These are phyloP conservation scores for Tadarida brasiliensis DNA, from an alignment of 2,797 vertebrate genomes.

Conservation along the genomic window DNA sequence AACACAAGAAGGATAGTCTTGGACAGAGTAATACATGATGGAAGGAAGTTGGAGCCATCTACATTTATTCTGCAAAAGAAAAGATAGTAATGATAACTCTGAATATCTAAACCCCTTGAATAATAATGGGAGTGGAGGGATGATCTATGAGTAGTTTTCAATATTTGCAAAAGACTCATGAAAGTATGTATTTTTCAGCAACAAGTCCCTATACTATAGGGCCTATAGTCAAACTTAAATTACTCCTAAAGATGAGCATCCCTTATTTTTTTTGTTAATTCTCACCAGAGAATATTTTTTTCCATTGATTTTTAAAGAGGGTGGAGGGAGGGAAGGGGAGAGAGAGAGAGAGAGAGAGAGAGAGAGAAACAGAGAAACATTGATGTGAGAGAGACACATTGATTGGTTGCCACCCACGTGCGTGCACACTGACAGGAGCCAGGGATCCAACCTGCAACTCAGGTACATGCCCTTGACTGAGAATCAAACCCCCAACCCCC, in stretches of 20 bases:
- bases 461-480: no score
- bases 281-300: no score
- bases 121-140: not conserved
- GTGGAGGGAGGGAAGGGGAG: no score
- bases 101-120: not conserved
- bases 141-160: constrained; percentile 4
- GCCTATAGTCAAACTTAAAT: not conserved
- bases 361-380: no score
- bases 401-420: no score
- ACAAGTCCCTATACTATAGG: no score
- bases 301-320: no score
- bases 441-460: no score
- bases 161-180: not conserved
- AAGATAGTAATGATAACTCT: not conserved
- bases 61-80: constrained; percentile 21
- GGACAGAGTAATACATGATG: not conserved
- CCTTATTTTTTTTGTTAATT: not conserved
- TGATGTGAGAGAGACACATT: no score
- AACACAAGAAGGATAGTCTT: not conserved
- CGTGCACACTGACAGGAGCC: no score
- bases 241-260: not conserved
- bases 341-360: no score
- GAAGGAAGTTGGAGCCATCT: not conserved
- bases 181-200: not conserved
- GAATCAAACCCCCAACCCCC: no score